Evolutionary conservation across 64 coral and sea anemone species (phyloP), one percentile per base, ranked within the genome.

Genomic region (Pocillopora damicornis): DNA sequence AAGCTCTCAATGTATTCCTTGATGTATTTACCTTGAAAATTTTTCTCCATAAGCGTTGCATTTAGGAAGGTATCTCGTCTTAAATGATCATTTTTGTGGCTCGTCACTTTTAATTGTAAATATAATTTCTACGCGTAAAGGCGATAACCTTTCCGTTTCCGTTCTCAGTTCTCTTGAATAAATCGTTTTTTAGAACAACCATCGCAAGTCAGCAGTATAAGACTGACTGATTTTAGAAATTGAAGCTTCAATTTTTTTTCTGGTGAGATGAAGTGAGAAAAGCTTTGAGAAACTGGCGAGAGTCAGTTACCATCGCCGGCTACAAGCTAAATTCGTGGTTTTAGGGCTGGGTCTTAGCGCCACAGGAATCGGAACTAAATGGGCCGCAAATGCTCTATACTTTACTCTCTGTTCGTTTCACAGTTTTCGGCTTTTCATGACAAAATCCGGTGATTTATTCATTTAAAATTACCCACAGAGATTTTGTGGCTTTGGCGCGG

Each of bases 311-410:
- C 18, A 69, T 69, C 18, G 23, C 2, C 23, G 20, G 35, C 7
- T 17, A 56, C 22, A 14, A 20, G 15, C 11, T 51, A 20, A 15
- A 17, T 42, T 77, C 17, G 37, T 9, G 75, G 15, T 22, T 77
- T 22, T 77, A 20, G 75, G 75, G 37, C 22, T 58, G 37, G 42
- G 37, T 57, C 37, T 17, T 77, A 56, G 11, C 75, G 18, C 42
- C 75, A 57, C 75, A 77, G 75, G 75, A 15, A 45, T 51, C 37
- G 42, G 36, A 77, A 58, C 75, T 18, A 71, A 77, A 36, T 77
- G 14, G 37, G 22, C 38, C 75, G 38, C 75, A 77, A 37, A 77
- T 77, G 75, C 57, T 57, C 25, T n/a, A 4, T 16, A 20, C 22
- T 67, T 67, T 22, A 16, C 22, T 22, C 22, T 22, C 5, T 16